Base-by-base conservation (phyloP, 2,888 invertebrate species). In the Rhopalosiphum nymphaeae region DNA sequence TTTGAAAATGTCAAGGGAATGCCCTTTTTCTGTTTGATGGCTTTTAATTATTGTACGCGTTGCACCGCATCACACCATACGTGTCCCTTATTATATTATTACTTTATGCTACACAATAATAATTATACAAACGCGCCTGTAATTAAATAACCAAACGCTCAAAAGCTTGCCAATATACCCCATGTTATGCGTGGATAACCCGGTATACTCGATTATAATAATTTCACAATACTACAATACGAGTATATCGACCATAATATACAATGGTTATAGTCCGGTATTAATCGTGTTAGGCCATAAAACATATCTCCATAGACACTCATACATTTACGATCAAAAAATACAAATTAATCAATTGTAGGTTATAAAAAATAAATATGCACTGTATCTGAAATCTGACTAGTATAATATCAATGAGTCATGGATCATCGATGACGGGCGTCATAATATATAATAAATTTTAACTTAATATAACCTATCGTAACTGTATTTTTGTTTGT, bases 1-100 rank as follows among this genome's bases (percentile, higher is more conserved):
- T 87, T 87, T 29, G 87, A 87, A 87, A 87, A 87, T 36, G 78
- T 78, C 78, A 36, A 78, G 78, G 78, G 78, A 21, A 36, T 36
- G 78, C 36, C 78, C 78, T 78, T 78, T 78, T 78, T 78, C 78
- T 78, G 78, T 78, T 78, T 36, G 78, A 36, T 21, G 78, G 36
- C 46, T 49, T 78, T 78, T 78, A 78, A 78, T 78, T 78, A 78
- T 78, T 42, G 2, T 21, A 36, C 36, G 9, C 36, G 67, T 67
- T n/a, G 16, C n/a, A n/a, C 16, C 13, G 1, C 67, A 36, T 78
- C 36, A 78, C 36, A 26, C 78, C 36, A 25, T 36, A 78, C 78
- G 78, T 78, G 36, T 36, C 36, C 21, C 78, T 2, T 21, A 36
- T 78, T 78, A 36, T 36, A 25, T 78, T 78, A 78, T 78, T 78